A percentile compares a stretch with the other conserved stretches of the same genome.
Conservation (phyloP, 2,797 vertebrate genomes). For the Stomatorhinus walkeri region DNA sequence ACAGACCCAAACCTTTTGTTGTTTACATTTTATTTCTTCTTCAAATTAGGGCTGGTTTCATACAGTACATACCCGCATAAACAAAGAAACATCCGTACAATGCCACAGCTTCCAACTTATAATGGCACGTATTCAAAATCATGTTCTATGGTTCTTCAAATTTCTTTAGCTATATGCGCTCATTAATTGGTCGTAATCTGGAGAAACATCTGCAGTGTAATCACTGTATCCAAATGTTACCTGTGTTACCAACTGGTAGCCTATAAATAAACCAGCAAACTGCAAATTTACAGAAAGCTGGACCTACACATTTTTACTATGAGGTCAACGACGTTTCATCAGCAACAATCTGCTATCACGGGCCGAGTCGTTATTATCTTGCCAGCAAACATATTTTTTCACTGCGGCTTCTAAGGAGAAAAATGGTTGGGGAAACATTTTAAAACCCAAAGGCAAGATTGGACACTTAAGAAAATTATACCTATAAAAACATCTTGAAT, state of each 20-base stretch:
- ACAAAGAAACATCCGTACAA: not conserved
- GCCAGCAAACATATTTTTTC: not conserved
- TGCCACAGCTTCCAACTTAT: not conserved
- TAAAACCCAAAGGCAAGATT: not conserved
- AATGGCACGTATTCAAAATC: not conserved
- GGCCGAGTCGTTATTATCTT: not conserved
- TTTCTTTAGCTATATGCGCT: not conserved
- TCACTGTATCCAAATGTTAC: not conserved
- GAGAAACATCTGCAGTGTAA: not conserved
- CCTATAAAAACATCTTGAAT: not conserved
- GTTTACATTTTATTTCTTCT: not conserved
- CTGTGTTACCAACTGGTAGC: not conserved
- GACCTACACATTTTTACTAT: not conserved
- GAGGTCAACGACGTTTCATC: not conserved
- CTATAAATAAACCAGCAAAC: not conserved
- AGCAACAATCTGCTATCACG: not conserved
- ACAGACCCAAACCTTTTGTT: not conserved
- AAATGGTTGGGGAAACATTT: constrained; percentile 3
- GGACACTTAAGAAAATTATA: not conserved
- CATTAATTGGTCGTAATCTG: not conserved
- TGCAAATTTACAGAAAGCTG: not conserved
- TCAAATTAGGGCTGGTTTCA: not conserved
- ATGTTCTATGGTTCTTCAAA: not conserved
- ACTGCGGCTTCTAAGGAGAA: not conserved
- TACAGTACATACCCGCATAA: not conserved